Evolutionary conservation across 2,113 vertebrate species (phyloP), one percentile per base, ranked within the genome.

Genomic region (Gymnorhina tibicen): DNA sequence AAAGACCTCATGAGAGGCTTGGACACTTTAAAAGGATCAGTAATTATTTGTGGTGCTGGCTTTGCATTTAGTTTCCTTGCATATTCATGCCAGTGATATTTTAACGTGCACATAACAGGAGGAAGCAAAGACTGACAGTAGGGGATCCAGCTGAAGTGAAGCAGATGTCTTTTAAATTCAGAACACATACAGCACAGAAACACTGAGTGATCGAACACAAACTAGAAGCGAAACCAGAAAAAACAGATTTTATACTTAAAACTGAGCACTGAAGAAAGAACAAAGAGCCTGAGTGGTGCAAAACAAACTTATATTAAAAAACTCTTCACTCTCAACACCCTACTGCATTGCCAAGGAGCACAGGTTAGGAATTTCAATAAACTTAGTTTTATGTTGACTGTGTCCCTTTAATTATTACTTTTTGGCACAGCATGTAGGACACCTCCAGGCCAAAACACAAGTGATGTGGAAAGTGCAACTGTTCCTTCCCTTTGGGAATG

Each of bases 161-260:
- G 75, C 93, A 95, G 92, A 93, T 94, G 95, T 94, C 85, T 94
- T 96, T 95, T 86, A 95, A 96, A 96, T 96, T 95, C 93, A 91
- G 79, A 93, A 55, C 95, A 94, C 96, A 96, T 76, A 83, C 62
- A 81, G 52, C 82, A 86, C 72, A 92, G 92, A 74, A 96, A 93
- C 87, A 93, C 59, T 35, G 88, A 92, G 52, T 37, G 83, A 94
- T 95, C 73, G n/a, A 93, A 94, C 88, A 63, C 88, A 77, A 93
- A 91, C 92, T 75, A 77, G 78, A 81, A 88, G 46, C 17, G 33
- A 93, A 95, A 91, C 41, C 60, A 75, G 88, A 58, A 72, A 86
- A 88, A 75, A 30, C 9, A 16, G 64, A 79, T 85, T 93, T 96
- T 63, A 23, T 47, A 59, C 72, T 63, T 80, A 52, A 74, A 60